Evolutionary conservation across 2,888 invertebrate species (phyloP), one percentile per base, ranked within the genome.

Genomic region (Pandemis corylana): DNA sequence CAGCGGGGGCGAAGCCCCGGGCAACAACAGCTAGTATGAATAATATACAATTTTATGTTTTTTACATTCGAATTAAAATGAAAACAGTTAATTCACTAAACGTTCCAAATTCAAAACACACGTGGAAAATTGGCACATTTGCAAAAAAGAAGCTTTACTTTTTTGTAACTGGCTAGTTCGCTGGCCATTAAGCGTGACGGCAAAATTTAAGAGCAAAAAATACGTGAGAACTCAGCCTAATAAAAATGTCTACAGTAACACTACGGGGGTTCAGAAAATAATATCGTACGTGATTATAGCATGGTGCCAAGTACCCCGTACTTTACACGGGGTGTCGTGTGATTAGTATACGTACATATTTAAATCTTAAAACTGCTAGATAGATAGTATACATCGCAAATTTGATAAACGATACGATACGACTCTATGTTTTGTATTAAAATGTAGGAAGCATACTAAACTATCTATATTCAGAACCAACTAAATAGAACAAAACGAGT

Each of bases 281-380:
- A 74, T 74, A 74, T 66, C 71, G 71, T 75, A 71, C 75, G 75
- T 75, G 71, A 75, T 75, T 67, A 67, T 42, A 71, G 61, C 53
- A 63, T 28, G 62, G 70, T 71, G 75, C 75, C 75, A 75, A 75
- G 36, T 64, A 68, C 36, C 44, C 28, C 13, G 64, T 61, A 42
- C 28, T 59, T 53, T 72, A 72, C 64, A 56, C 15, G 15, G 56
- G n/a, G 20, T 64, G 68, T 64, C 6, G 20, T 64, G 68, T 64
- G 68, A 61, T 0, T 36, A 59, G 12, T 20, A 7, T n/a, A n/a
- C n/a, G n/a, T n/a, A n/a, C n/a, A n/a, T 5, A 15, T 49, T n/a
- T 1, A 15, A 51, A 36, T 36, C 51, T 51, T 51, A 51, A 51
- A 46, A 7, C 2, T 20, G 44, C 13, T 12, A 28, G 10, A 20